Base-by-base conservation (phyloP, 2,888 invertebrate genomes). In the Patella ulyssiponensis region DNA sequence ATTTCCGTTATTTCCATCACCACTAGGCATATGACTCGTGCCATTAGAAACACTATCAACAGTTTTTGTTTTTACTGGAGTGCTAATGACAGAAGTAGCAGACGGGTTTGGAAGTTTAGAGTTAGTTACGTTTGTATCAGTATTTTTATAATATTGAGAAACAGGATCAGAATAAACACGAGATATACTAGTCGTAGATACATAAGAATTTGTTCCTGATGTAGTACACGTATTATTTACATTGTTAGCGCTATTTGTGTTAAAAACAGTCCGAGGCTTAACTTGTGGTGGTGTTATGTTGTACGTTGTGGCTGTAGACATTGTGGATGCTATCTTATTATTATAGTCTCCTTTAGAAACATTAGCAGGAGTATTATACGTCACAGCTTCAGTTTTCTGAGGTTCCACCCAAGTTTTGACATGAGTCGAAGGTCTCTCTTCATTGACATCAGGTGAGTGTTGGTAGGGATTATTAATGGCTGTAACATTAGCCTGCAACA, bases 221-320 rank as follows among this genome's bases (percentile, higher is more conserved):
- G 64, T 64, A 11, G 64, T 20, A 23, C 23, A 20, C 20, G 17
- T 23, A 20, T 64, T 23, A 64, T 20, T 64, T 11, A 14, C 23
- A 20, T n/a, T 64, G n/a, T 64, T 64, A 64, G 20, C 14, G 20
- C n/a, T 20, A 58, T 14, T 58, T 23, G 20, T 11, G 23, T 20
- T 64, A 64, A 64, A 64, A 12, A 64, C 23, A 64, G 64, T 64
- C 23, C 64, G 20, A 64, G 64, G 64, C 23, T 64, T 64, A 23
- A 64, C 64, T 64, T 64, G 64, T 23, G 64, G 64, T 11, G 64
- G 23, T 23, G 64, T 15, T 64, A 64, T 64, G 14, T 64, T 23
- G 23, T 64, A 64, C 2, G 64, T 64, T 64, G 64, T 23, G 23
- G 20, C 64, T 64, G 64, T 64, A 23, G 20, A 20, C 9, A 64